Conservation (phyloP, 2,797 vertebrate genomes). For the Craterocephalus amniculus region DNA sequence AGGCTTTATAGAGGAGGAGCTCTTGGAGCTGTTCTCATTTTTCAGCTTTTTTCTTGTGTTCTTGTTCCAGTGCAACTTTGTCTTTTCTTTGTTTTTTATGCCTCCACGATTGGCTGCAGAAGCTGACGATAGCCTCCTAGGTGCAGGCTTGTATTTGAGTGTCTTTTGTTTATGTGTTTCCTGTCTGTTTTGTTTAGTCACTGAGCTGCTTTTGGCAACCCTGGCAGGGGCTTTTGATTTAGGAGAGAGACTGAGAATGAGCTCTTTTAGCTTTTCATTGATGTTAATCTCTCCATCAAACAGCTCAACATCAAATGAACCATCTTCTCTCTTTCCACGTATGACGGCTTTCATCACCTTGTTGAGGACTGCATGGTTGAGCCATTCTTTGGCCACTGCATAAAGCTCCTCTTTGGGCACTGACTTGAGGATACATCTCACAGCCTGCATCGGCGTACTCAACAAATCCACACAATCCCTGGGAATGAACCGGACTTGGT, state of each 20-base stretch:
- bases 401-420: slow-evolving; percentile 76
- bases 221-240: slow-evolving; percentile 31
- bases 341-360: slow-evolving; percentile 83
- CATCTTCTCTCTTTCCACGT: slow-evolving; percentile 79
- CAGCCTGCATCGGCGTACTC: slow-evolving; percentile 91
- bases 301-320: slow-evolving; percentile 86
- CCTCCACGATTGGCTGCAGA: background rate
- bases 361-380: slow-evolving; percentile 80
- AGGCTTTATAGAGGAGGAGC: slow-evolving; percentile 3
- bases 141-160: background rate
- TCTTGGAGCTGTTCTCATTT: slow-evolving; percentile 8
- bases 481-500: slow-evolving; percentile 83
- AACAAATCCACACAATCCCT: slow-evolving; percentile 82
- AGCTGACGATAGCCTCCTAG: background rate
- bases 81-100: slow-evolving; percentile 35
- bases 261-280: slow-evolving; percentile 85
- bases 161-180: background rate
- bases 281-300: slow-evolving; percentile 85
- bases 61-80: background rate
- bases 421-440: slow-evolving; percentile 84
- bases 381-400: slow-evolving; percentile 83
- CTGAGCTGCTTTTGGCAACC: background rate
- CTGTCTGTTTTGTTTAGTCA: background rate
- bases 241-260: slow-evolving; percentile 49
- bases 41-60: slow-evolving; percentile 17